Conservation (phyloP, 1,140 invertebrate genomes). For the Drosophila lacteicornis region DNA sequence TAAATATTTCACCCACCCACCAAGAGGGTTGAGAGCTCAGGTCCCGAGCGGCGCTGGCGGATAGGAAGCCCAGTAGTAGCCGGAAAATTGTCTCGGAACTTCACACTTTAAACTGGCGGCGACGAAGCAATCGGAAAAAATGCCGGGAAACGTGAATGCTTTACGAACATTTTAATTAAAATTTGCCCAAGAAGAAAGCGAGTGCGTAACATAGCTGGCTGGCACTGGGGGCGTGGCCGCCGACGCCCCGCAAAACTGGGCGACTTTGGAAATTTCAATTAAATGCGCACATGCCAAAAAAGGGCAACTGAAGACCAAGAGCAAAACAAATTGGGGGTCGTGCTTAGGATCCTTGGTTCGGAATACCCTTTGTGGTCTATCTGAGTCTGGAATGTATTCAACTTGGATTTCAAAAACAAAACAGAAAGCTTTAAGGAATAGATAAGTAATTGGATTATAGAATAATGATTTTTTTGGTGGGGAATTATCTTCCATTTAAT, state of each 20-base stretch:
- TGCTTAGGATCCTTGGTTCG: background rate
- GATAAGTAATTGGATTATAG: background rate
- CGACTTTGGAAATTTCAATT: constrained; percentile 78
- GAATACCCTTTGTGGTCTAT: constrained; percentile 7
- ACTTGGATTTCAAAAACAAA: background rate
- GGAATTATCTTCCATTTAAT: background rate
- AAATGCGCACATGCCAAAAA: constrained; percentile 80
- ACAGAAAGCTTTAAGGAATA: background rate
- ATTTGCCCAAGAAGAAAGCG: constrained; percentile 60
- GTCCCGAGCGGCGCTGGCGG: constrained; percentile 2
- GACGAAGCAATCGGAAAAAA: constrained; percentile 47
- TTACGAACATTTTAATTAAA: constrained; percentile 81
- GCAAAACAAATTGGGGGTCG: constrained; percentile 34
- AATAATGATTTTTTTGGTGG: background rate
- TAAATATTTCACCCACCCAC: constrained; percentile 73
- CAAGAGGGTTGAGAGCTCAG: constrained; percentile 1
- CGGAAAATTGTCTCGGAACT: constrained; percentile 69
- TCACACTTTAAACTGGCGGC: constrained; percentile 71
- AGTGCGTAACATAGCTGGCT: constrained; percentile 58
- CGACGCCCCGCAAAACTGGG: constrained; percentile 41
- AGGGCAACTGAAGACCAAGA: constrained; percentile 22
- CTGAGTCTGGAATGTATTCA: background rate
- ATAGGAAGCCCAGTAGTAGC: constrained; percentile 18
- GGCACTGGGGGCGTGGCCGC: constrained; percentile 31
- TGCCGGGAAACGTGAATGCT: constrained; percentile 49